phyloP scores from a whole-genome alignment of 2,888 invertebrate species.

The Galeopsomyia nigrocyanea region DNA sequence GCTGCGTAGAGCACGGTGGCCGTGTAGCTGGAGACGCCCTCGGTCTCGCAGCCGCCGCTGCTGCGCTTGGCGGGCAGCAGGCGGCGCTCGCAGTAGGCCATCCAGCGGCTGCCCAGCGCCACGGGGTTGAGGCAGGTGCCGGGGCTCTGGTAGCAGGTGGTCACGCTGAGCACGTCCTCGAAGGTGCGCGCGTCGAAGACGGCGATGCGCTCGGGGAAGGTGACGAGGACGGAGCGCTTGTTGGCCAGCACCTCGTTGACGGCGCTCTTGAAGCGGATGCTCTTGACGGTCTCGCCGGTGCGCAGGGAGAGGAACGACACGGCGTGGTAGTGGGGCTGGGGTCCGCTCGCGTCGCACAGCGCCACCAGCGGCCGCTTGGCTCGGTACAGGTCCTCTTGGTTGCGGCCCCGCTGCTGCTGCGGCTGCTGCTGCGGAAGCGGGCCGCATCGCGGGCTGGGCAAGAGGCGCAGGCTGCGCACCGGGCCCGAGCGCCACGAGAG shows the following conservation, averaged over 20 bases:
- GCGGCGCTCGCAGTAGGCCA: constrained; percentile 90
- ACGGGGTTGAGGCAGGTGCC: constrained; percentile 86
- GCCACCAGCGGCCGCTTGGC: constrained; percentile 90
- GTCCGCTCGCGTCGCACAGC: constrained; percentile 87
- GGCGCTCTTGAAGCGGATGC: constrained; percentile 92
- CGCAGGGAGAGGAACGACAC: constrained; percentile 88
- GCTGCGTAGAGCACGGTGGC: constrained; percentile 96
- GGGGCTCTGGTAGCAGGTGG: constrained; percentile 90
- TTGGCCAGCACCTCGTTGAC: constrained; percentile 92
- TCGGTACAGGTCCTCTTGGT: constrained; percentile 77
- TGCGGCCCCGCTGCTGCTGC: constrained; percentile 65
- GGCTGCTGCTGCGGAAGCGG: constrained; percentile 57
- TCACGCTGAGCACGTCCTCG: constrained; percentile 88
- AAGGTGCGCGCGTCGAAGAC: constrained; percentile 91
- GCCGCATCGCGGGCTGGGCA: constrained; percentile 82
- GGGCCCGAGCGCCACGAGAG: constrained; percentile 94
- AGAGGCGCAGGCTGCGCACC: constrained; percentile 84
- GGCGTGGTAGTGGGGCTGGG: constrained; percentile 83
- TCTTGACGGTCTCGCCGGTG: constrained; percentile 87
- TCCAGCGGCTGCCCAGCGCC: constrained; percentile 87
- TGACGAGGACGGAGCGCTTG: constrained; percentile 87
- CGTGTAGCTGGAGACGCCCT: constrained; percentile 89
- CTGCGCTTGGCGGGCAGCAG: constrained; percentile 83
- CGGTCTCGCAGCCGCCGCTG: constrained; percentile 86
- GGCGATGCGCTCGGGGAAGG: constrained; percentile 91